These are phyloP conservation scores for Trisateles emortualis DNA, from an alignment of 2,888 invertebrate genomes.

Conservation along the genomic window DNA sequence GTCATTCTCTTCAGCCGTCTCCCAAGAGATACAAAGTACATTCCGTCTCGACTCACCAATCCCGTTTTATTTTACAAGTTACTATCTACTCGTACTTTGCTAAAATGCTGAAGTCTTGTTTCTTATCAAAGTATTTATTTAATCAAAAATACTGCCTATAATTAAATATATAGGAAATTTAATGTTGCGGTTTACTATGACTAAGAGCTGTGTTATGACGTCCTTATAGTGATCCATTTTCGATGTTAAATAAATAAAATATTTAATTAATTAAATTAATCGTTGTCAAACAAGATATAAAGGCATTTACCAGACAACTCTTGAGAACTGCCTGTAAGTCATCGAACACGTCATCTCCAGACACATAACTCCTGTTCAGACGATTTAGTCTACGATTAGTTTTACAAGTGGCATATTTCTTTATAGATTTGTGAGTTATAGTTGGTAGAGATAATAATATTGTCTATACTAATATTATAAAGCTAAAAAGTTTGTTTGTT, in stretches of 20 bases:
- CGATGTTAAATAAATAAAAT: no score
- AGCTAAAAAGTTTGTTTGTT: no score
- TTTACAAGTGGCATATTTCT: constrained; percentile 1
- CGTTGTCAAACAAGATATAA: background rate
- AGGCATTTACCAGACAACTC: background rate
- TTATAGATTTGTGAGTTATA: background rate
- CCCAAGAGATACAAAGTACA: constrained; percentile 11
- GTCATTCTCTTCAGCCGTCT: constrained; percentile 19
- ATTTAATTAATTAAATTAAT: background rate
- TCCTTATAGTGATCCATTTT: no score
- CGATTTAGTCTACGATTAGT: constrained; percentile 3
- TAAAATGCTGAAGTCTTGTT: background rate
- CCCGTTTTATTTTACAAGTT: constrained; percentile 14
- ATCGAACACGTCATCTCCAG: background rate
- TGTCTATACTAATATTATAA: no score
- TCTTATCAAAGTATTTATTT: background rate
- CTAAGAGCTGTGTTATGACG: no score
- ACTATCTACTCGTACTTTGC: background rate
- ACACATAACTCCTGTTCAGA: background rate
- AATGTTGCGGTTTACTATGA: no score
- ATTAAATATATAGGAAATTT: no score
- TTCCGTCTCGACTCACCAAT: constrained; percentile 5
- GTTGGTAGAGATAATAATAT: background rate
- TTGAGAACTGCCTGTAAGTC: background rate
- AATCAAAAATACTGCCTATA: background rate